These are phyloP conservation scores for Sminthurides bifidus DNA, from an alignment of 1,140 invertebrate species.

Conservation along the genomic window DNA sequence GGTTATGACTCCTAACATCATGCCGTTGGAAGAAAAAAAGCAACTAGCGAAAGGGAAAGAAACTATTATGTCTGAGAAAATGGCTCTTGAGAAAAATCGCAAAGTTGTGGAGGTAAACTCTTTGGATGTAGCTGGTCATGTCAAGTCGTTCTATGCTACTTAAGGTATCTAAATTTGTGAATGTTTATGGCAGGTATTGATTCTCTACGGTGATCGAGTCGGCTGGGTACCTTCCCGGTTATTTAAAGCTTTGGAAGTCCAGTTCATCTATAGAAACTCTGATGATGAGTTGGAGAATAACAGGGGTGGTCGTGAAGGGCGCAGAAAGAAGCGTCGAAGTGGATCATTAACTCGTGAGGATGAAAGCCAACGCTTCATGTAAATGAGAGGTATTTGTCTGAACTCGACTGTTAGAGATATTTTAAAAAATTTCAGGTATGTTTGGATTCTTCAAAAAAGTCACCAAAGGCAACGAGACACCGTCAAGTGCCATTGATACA, in stretches of 20 bases:
- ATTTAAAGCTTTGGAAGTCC: slow-evolving; percentile 4
- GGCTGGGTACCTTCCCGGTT: slow-evolving; percentile 7
- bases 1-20: slow-evolving; percentile 27
- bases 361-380: neutral
- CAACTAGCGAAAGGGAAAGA: slow-evolving; percentile 3
- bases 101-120: slow-evolving; percentile 7
- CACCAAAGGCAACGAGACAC: slow-evolving; percentile 7
- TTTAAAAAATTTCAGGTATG: slow-evolving; percentile 10
- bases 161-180: neutral
- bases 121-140: too few species aligned
- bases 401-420: neutral
- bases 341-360: slow-evolving; percentile 22
- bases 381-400: neutral
- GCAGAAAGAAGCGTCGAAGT: slow-evolving; percentile 25
- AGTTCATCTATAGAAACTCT: slow-evolving; percentile 6
- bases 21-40: slow-evolving; percentile 21
- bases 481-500: neutral
- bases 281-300: slow-evolving; percentile 27
- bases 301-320: neutral
- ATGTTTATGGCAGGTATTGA: slow-evolving; percentile 16
- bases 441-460: slow-evolving; percentile 25
- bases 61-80: neutral
- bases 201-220: slow-evolving; percentile 21
- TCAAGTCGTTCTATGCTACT: neutral
- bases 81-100: neutral